Evolutionary conservation across 2,888 invertebrate species (phyloP), one percentile per base, ranked within the genome.

Genomic region (Megastigmus dorsalis): DNA sequence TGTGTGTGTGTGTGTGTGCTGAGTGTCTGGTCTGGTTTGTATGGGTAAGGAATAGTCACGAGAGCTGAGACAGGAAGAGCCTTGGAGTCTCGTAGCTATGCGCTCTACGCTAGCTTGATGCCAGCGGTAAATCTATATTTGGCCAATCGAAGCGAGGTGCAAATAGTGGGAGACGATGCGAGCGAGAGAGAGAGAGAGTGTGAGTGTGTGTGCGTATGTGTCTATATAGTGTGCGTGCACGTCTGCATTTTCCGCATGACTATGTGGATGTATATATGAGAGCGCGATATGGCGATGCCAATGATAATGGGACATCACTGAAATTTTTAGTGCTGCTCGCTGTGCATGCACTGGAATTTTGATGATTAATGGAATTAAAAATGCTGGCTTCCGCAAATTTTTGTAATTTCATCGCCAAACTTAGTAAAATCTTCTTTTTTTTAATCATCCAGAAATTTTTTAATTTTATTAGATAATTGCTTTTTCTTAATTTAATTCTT

Each of bases 91-190:
- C 15, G 59, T 41, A 15, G 9, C 23, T 3, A 10, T 10, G 38
- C 59, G 36, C 67, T 15, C 54, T n/a, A n/a, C n/a, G n/a, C n/a
- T 28, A 60, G 66, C 62, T 74, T 74, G 74, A 74, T 73, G 77
- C 59, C 77, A 80, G 82, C 79, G 79, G 84, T 85, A 84, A 85
- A 86, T 86, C 85, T 86, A 85, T 86, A 86, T 84, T 86, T 82
- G 81, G 82, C 80, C 82, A 82, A 84, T 85, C 83, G 81, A 83
- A 81, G 73, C 71, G 80, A 80, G 75, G 78, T 79, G 77, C 74
- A 59, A 76, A 74, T 67, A 45, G 45, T 55, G 41, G 43, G 23
- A 67, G 54, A 76, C 75, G 70, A 77, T 54, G 45, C 15, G 59
- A 23, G 20, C n/a, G n/a, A n/a, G n/a, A n/a, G n/a, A n/a, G n/a